Evolutionary conservation across 2,888 invertebrate species (phyloP).

Genomic region (Andrena camellia): DNA sequence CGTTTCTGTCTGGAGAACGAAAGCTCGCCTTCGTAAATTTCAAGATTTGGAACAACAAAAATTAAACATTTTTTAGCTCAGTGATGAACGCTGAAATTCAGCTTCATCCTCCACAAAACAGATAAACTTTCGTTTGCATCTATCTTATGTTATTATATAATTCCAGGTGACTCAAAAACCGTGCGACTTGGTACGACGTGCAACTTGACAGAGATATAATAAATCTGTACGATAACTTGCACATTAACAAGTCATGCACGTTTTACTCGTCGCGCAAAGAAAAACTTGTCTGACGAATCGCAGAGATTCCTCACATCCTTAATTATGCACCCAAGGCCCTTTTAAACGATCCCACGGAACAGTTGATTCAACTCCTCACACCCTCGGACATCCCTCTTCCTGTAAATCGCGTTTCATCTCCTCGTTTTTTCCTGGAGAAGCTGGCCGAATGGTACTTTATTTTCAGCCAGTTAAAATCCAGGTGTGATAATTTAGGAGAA

Average conservation of each 20-base stretch:
- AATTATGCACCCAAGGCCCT: constrained; percentile 21
- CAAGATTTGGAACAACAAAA: too few relatives aligned
- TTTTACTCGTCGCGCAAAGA: neutral
- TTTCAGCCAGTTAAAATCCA: constrained; percentile 64
- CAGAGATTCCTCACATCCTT: constrained; percentile 16
- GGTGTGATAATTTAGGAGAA: constrained; percentile 71
- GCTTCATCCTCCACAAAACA: too few relatives aligned
- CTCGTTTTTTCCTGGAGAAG: constrained; percentile 13
- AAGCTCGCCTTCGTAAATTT: too few relatives aligned
- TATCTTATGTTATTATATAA: too few relatives aligned
- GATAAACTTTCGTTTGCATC: too few relatives aligned
- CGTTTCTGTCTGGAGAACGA: too few relatives aligned
- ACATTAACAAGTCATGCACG: neutral
- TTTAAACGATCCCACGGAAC: constrained; percentile 11
- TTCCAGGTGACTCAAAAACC: too few relatives aligned
- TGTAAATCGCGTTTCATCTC: constrained; percentile 16
- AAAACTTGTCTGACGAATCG: constrained; percentile 8
- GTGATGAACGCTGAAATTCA: too few relatives aligned
- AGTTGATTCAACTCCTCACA: constrained; percentile 20
- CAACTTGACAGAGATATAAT: too few relatives aligned
- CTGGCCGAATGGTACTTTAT: constrained; percentile 55
- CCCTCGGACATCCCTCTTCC: constrained; percentile 2
- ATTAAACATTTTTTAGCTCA: too few relatives aligned
- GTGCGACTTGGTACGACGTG: too few relatives aligned
- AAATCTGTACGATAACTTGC: too few relatives aligned